Conservation (phyloP, 2,113 vertebrate species). For the Mola mola region DNA sequence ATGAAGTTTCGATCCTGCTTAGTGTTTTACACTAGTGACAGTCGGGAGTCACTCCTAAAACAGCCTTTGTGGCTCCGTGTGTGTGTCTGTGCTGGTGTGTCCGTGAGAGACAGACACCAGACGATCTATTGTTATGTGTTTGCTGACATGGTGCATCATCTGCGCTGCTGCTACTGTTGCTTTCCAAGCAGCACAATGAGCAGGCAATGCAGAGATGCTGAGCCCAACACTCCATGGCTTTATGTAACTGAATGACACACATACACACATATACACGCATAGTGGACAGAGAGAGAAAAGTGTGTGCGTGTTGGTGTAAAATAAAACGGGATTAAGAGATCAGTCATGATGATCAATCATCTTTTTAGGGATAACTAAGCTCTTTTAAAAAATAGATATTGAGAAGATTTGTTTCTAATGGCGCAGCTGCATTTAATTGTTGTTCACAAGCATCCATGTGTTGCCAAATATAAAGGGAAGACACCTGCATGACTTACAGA, state of each 20-base stretch:
- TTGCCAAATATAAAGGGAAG: too few species aligned
- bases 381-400: too few species aligned
- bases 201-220: constrained; percentile 74
- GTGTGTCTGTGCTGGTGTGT: constrained; percentile 8
- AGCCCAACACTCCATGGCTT: constrained; percentile 72
- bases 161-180: constrained; percentile 56
- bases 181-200: constrained; percentile 73
- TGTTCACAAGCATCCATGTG: too few species aligned
- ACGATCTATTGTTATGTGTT: constrained; percentile 78
- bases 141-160: constrained; percentile 81
- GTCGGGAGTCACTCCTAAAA: constrained; percentile 43
- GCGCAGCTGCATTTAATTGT: too few species aligned
- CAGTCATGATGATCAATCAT: too few species aligned
- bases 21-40: too few species aligned
- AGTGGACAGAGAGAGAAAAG: not conserved
- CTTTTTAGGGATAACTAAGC: too few species aligned
- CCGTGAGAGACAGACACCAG: constrained; percentile 32
- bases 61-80: constrained; percentile 24
- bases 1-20: too few species aligned
- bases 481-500: too few species aligned
- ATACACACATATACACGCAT: constrained; percentile 8
- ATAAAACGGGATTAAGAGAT: too few species aligned
- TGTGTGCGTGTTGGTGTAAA: not conserved
- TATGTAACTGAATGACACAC: constrained; percentile 62
- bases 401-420: too few species aligned